Conservation (phyloP, 2,797 vertebrate genomes). For the Rhinoraja longicauda region DNA sequence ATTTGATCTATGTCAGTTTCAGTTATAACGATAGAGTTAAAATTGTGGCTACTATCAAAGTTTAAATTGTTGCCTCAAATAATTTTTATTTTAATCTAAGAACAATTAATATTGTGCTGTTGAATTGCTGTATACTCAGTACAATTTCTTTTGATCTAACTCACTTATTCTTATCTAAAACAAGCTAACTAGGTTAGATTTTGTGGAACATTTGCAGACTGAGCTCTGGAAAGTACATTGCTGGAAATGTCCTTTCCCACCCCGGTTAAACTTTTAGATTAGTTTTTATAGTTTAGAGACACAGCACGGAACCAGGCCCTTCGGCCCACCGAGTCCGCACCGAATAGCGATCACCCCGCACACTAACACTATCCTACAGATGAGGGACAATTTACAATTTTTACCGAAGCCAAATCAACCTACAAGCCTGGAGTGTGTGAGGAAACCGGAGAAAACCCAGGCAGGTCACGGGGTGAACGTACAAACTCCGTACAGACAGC, state of each 20-base stretch:
- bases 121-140: not conserved
- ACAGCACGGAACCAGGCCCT: too few species aligned
- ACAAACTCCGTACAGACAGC: too few species aligned
- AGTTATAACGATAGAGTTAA: not conserved
- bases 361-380: too few species aligned
- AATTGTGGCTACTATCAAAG: not conserved
- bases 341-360: too few species aligned
- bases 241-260: not conserved
- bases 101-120: not conserved
- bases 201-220: not conserved
- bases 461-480: too few species aligned
- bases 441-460: too few species aligned
- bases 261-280: not conserved
- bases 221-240: not conserved
- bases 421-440: too few species aligned
- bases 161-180: not conserved
- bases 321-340: too few species aligned
- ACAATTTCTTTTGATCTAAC: not conserved
- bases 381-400: too few species aligned
- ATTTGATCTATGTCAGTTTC: not conserved
- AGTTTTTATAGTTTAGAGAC: too few species aligned
- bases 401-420: too few species aligned
- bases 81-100: not conserved
- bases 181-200: not conserved
- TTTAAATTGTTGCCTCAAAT: not conserved